Percentiles rank a stretch among this genome's conserved stretches.
phyloP scores from a whole-genome alignment of 2,888 invertebrate species.

The Nymphalis c-album region DNA sequence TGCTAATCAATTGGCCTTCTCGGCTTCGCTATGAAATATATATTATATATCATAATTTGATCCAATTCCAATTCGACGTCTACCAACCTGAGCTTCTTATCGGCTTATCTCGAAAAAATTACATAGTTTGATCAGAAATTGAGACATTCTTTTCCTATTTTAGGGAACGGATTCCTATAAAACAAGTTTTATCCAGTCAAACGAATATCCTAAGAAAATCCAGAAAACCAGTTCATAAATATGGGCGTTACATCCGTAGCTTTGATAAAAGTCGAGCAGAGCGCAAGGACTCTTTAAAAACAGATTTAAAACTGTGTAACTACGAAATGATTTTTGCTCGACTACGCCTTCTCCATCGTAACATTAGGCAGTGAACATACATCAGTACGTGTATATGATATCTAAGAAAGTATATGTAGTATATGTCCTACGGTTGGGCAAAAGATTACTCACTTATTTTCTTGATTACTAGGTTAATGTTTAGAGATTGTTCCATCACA shows the following conservation, averaged over 20 bases:
- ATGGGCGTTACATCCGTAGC: slow-evolving; percentile 16
- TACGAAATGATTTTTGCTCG: slow-evolving; percentile 20
- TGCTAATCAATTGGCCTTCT: no score
- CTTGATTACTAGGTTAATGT: no score
- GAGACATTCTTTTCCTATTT: not conserved
- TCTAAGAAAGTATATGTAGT: no score
- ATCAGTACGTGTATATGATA: not conserved
- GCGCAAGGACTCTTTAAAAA: slow-evolving; percentile 16
- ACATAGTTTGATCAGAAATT: not conserved
- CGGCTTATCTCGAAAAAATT: slow-evolving; percentile 7
- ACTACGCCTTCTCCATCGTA: slow-evolving; percentile 2
- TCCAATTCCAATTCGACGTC: no score
- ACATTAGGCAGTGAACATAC: not conserved
- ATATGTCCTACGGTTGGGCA: no score
- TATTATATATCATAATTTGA: no score
- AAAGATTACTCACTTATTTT: no score
- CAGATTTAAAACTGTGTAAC: slow-evolving; percentile 23
- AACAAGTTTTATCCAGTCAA: slow-evolving; percentile 7
- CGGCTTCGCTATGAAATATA: no score
- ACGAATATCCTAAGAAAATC: slow-evolving; percentile 4
- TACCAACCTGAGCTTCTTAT: no score
- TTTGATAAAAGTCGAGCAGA: slow-evolving; percentile 24
- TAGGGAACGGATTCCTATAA: slow-evolving; percentile 3
- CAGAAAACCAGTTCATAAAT: slow-evolving; percentile 19
- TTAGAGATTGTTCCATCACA: no score